Base-by-base conservation (phyloP, 2,797 vertebrate species). In the Megaceryle alcyon region DNA sequence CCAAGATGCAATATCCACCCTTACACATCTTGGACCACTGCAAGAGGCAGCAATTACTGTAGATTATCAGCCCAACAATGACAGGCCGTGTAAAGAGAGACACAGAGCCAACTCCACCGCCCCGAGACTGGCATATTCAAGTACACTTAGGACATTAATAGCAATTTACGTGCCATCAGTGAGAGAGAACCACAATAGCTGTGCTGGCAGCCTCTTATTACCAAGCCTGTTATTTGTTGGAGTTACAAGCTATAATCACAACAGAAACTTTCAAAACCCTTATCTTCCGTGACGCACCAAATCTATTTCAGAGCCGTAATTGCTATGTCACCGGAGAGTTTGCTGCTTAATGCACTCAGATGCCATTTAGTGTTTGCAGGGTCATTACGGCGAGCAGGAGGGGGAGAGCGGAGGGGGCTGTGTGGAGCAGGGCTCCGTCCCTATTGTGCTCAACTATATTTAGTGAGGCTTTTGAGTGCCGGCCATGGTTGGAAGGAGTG, bases 221-320 rank as follows among this genome's bases (percentile, higher is more conserved):
- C 97, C 98, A 98, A 99, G 98, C 98, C 99, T 99, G 98, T 99
- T 99, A 99, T 99, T 99, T 99, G 97, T 98, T 98, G 98, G 98
- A 98, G 98, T 98, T 98, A 98, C 98, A 98, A 98, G 99, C 98
- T 99, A 98, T 99, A 99, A 99, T 99, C 98, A 99, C 98, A 99
- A 98, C 98, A 98, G 98, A 98, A 98, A 98, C 98, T 98, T 98
- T 98, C 98, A 98, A 97, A 98, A 98, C 98, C 98, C 98, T 98
- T 97, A 98, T 98, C 98, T 98, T 98, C 98, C 89, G 97, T 98
- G 98, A 99, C 98, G 98, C 98, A 98, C 98, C 98, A 98, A 97
- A 98, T 99, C 98, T 99, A 99, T 99, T 99, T 99, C 98, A 98
- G 98, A 99, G 98, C 98, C 97, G 93, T 99, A 99, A 99, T 99